phyloP scores from a whole-genome alignment of 92 coral and sea anemone genomes.

The Metridium senile region DNA sequence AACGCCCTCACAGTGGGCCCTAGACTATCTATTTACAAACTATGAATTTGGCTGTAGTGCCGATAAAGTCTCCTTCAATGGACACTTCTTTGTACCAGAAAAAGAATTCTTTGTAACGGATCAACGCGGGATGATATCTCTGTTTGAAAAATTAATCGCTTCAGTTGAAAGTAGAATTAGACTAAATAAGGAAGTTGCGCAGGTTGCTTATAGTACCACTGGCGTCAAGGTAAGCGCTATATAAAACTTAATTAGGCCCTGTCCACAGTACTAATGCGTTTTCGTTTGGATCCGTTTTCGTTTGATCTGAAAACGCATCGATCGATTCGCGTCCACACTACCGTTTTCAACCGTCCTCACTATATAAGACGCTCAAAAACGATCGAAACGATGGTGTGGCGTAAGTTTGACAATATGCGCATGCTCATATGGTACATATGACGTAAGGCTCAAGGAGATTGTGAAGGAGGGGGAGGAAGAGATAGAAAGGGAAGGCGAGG shows the following conservation, averaged over 20 bases:
- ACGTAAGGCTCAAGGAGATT: too few relatives aligned
- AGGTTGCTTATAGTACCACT: slow-evolving; percentile 35
- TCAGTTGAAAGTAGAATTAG: slow-evolving; percentile 40
- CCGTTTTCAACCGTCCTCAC: too few relatives aligned
- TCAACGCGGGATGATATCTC: slow-evolving; percentile 43
- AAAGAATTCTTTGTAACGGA: slow-evolving; percentile 61
- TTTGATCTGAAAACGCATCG: too few relatives aligned
- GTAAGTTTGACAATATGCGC: too few relatives aligned
- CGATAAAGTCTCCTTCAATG: slow-evolving; percentile 32
- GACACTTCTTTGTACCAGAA: slow-evolving; percentile 14
- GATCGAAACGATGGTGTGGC: too few relatives aligned
- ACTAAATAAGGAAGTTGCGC: slow-evolving; percentile 47
- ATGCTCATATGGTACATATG: too few relatives aligned
- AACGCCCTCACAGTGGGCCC: slow-evolving; percentile 28
- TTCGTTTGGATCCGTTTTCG: too few relatives aligned
- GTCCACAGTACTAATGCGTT: too few relatives aligned
- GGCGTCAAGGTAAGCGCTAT: slow-evolving; percentile 37
- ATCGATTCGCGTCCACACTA: too few relatives aligned
- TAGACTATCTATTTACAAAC: slow-evolving; percentile 51
- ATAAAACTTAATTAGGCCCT: not conserved
- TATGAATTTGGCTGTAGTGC: slow-evolving; percentile 55
- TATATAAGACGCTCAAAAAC: too few relatives aligned
- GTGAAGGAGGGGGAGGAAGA: too few relatives aligned
- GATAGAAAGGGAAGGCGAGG: too few relatives aligned
- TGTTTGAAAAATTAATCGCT: slow-evolving; percentile 38